These are phyloP conservation scores for Petrocephalus zakoni DNA, from an alignment of 2,113 vertebrate genomes.

Conservation along the genomic window DNA sequence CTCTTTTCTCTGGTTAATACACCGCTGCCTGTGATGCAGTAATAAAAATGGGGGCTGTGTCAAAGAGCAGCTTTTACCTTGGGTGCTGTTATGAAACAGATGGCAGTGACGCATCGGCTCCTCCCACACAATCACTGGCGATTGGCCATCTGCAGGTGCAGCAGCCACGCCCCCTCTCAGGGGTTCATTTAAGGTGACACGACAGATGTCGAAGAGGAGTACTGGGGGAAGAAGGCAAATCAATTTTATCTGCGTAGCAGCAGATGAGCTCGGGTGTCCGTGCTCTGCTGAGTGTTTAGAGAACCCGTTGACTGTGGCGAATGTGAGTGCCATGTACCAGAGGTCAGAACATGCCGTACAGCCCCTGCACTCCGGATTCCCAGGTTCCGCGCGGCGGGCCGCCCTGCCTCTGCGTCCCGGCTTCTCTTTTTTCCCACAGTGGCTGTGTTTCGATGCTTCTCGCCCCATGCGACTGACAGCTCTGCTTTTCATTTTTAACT, in stretches of 20 bases:
- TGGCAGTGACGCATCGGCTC: background rate
- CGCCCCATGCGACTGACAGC: conserved; percentile 38
- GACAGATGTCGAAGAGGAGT: background rate
- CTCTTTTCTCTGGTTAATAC: background rate
- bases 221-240: background rate
- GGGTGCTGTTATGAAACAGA: background rate
- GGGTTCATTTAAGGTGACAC: background rate
- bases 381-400: background rate
- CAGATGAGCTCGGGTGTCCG: background rate
- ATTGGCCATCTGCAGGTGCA: background rate
- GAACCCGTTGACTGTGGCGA: background rate
- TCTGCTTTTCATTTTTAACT: conserved; percentile 52
- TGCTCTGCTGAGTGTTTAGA: background rate
- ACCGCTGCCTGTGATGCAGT: background rate
- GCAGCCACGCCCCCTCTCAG: background rate
- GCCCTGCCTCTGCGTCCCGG: background rate
- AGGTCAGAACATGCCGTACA: background rate
- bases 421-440: background rate
- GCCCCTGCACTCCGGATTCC: background rate
- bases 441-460: background rate
- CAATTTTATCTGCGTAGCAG: background rate
- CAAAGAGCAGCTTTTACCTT: background rate
- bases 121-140: background rate
- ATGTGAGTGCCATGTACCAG: background rate
- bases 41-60: background rate